Conservation (phyloP, 2,888 invertebrate species). For the Oegoconia quadripuncta region DNA sequence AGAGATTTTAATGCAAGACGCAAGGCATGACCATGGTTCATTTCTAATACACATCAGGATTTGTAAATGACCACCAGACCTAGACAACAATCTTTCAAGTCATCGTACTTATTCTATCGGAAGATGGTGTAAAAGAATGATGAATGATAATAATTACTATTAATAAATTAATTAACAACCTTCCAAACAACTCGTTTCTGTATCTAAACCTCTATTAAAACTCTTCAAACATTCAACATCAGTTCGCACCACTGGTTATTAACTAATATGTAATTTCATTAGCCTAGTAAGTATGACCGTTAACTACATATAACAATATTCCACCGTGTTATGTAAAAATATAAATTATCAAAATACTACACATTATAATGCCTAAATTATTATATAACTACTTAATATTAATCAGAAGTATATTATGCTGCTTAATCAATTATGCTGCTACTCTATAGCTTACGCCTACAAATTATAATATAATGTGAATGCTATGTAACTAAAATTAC, state of each 20-base stretch:
- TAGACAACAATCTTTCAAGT: slow-evolving; percentile 34
- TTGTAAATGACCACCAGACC: slow-evolving; percentile 53
- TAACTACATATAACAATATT: slow-evolving; percentile 49
- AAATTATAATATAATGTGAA: no score
- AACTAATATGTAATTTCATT: slow-evolving; percentile 39
- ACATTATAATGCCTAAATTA: slow-evolving; percentile 29
- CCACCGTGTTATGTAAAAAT: slow-evolving; percentile 64
- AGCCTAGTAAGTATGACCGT: slow-evolving; percentile 40
- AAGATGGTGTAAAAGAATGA: slow-evolving; percentile 40
- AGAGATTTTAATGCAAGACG: slow-evolving; percentile 50
- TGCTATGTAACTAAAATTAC: no score
- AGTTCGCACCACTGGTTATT: slow-evolving; percentile 74
- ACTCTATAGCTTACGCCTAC: no score
- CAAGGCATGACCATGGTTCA: slow-evolving; percentile 22
- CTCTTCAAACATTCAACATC: slow-evolving; percentile 76
- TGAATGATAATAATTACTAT: slow-evolving; percentile 45
- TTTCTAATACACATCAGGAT: no score
- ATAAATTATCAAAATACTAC: slow-evolving; percentile 50
- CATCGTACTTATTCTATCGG: slow-evolving; percentile 38
- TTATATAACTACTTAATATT: slow-evolving; percentile 20
- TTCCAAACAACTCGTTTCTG: slow-evolving; percentile 55
- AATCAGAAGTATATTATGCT: slow-evolving; percentile 18
- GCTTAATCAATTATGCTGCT: no score
- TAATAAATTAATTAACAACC: slow-evolving; percentile 64
- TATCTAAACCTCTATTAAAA: slow-evolving; percentile 70